phyloP scores from a whole-genome alignment of 2,113 vertebrate species.

The Sisor rabdophorus region DNA sequence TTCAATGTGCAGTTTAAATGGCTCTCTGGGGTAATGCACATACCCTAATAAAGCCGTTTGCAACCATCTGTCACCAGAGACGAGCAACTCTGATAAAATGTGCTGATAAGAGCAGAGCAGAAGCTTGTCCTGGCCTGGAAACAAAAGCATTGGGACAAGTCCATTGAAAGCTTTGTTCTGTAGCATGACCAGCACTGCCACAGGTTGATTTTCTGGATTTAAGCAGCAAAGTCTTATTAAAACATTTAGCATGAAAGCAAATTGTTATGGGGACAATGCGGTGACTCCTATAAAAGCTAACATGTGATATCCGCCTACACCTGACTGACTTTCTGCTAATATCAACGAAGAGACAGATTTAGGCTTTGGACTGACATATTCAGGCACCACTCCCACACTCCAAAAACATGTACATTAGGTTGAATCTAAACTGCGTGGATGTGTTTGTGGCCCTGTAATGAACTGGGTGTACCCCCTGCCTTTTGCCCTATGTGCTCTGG shows the following conservation, averaged over 20 bases:
- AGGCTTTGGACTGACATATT: background rate
- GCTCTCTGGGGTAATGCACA: constrained; percentile 23
- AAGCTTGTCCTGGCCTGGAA: constrained; percentile 22
- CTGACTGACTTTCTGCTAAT: background rate
- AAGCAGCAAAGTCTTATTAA: background rate
- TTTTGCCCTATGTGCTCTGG: too few species aligned
- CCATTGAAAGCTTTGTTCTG: constrained; percentile 26
- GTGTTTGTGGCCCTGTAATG: too few species aligned
- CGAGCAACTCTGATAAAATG: constrained; percentile 40
- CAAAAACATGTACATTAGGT: too few species aligned
- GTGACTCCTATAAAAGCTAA: background rate
- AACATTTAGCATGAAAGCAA: background rate
- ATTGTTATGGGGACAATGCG: background rate
- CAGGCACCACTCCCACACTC: too few species aligned
- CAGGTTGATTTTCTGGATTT: constrained; percentile 27
- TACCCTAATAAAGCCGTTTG: constrained; percentile 39
- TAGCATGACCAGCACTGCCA: constrained; percentile 16
- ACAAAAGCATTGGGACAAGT: constrained; percentile 39
- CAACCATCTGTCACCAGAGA: constrained; percentile 46
- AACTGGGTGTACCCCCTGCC: too few species aligned
- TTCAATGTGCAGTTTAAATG: constrained; percentile 38
- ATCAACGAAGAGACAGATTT: background rate
- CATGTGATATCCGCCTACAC: background rate
- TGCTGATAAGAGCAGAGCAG: constrained; percentile 38
- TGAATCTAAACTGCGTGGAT: too few species aligned